phyloP scores from a whole-genome alignment of 2,888 invertebrate species.

The Mystacides longicornis region DNA sequence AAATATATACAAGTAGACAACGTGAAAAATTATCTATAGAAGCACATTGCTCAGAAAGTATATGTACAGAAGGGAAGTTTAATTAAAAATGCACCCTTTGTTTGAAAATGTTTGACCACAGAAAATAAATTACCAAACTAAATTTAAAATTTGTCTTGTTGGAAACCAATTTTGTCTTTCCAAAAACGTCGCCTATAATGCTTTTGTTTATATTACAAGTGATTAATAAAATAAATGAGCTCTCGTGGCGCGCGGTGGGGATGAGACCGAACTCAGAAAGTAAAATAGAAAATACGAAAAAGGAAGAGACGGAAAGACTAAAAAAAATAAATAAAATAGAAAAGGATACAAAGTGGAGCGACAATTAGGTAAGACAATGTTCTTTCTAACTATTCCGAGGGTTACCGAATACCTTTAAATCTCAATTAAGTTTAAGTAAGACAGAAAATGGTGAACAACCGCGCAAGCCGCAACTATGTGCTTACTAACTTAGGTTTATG shows the following conservation, averaged over 20 bases:
- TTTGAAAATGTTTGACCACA: background rate
- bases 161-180: background rate
- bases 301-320: background rate
- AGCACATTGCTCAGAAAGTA: too few species aligned
- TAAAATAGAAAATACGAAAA: background rate
- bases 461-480: constrained; percentile 3
- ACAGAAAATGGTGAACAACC: constrained; percentile 19
- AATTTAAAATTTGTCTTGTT: constrained; percentile 7
- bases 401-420: constrained; percentile 22
- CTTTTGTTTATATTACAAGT: constrained; percentile 13
- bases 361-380: constrained; percentile 6
- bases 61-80: too few species aligned
- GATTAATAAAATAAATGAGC: constrained; percentile 15
- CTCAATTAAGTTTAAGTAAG: constrained; percentile 26
- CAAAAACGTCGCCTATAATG: constrained; percentile 10
- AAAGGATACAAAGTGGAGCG: constrained; percentile 8
- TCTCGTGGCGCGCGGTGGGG: background rate
- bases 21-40: too few species aligned
- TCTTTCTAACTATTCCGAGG: constrained; percentile 13
- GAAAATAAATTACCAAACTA: constrained; percentile 7
- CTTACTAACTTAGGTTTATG: too few species aligned
- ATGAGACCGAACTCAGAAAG: background rate
- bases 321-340: constrained; percentile 4
- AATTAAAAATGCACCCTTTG: constrained; percentile 2
- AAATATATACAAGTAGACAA: too few species aligned